A percentile compares a stretch with the other conserved stretches of the same genome.
phyloP scores from a whole-genome alignment of 2,113 vertebrate genomes.

The Gobio gobio region DNA sequence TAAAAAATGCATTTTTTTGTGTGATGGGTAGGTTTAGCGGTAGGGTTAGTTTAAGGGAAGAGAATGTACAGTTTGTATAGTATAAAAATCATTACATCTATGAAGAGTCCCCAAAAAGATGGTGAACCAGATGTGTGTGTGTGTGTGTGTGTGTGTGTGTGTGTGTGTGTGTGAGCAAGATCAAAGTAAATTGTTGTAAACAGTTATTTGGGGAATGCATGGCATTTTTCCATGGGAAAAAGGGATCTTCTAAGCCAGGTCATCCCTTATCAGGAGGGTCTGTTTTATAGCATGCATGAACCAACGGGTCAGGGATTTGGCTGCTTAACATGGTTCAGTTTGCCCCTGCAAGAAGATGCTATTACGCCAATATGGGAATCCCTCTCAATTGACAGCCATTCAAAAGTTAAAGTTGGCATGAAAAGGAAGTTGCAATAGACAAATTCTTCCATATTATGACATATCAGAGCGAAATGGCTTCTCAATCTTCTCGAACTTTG shows the following conservation, averaged over 20 bases:
- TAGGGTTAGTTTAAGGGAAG: no score
- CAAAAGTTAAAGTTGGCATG: background rate
- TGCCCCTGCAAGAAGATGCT: background rate
- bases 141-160: no score
- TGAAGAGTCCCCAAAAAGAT: no score
- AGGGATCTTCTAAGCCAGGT: background rate
- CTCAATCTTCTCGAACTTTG: no score
- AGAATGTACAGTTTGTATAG: no score
- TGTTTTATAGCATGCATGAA: slow-evolving; percentile 28
- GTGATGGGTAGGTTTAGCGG: no score
- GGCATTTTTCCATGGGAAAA: slow-evolving; percentile 30
- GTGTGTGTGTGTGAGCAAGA: background rate
- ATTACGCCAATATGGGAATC: background rate
- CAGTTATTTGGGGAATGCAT: slow-evolving; percentile 41
- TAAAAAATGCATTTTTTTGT: no score
- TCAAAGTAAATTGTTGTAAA: slow-evolving; percentile 18
- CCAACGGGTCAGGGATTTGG: background rate
- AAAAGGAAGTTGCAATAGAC: no score
- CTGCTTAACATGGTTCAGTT: background rate
- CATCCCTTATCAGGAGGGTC: slow-evolving; percentile 45
- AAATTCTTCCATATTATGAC: no score
- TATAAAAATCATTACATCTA: no score
- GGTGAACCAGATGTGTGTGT: background rate
- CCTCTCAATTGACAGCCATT: background rate
- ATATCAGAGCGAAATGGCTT: no score